A percentile compares a stretch with the other conserved stretches of the same genome.
Evolutionary conservation across 2,113 vertebrate genomes (phyloP).

Genomic region (Xenopus laevis): DNA sequence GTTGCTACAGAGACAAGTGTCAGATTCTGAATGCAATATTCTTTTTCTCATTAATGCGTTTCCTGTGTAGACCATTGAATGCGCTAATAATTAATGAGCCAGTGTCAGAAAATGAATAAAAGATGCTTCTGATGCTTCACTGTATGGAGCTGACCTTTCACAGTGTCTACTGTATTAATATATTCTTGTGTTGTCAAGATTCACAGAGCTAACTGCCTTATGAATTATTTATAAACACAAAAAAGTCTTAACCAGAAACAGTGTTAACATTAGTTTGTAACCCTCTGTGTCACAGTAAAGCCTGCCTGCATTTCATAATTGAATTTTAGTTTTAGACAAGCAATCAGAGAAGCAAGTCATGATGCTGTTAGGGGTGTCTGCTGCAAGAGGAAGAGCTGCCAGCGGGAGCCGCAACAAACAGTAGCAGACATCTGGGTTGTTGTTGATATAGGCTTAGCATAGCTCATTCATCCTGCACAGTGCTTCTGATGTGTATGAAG

Average conservation of each 20-base stretch:
- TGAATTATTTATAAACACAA: constrained; percentile 75
- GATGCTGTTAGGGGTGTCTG: constrained; percentile 53
- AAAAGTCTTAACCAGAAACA: constrained; percentile 70
- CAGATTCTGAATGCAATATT: constrained; percentile 61
- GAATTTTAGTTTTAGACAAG: constrained; percentile 68
- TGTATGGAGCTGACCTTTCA: constrained; percentile 64
- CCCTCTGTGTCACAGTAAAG: constrained; percentile 64
- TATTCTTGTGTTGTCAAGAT: constrained; percentile 69
- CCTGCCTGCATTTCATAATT: constrained; percentile 62
- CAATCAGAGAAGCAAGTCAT: constrained; percentile 61
- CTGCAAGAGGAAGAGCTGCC: constrained; percentile 52
- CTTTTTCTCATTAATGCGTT: constrained; percentile 60
- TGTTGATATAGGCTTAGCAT: constrained; percentile 37
- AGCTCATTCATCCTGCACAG: background rate
- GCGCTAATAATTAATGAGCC: constrained; percentile 63
- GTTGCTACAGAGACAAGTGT: constrained; percentile 57
- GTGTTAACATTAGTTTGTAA: constrained; percentile 70
- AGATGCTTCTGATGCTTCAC: constrained; percentile 60
- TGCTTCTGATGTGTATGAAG: background rate
- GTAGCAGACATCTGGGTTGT: constrained; percentile 55
- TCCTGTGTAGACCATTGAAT: constrained; percentile 59
- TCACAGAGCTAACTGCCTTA: constrained; percentile 66
- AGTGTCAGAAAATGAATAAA: constrained; percentile 65
- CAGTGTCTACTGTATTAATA: constrained; percentile 63
- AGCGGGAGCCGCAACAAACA: constrained; percentile 53